phyloP scores from a whole-genome alignment of 2,797 vertebrate genomes.

The Thripadectes ignobilis region DNA sequence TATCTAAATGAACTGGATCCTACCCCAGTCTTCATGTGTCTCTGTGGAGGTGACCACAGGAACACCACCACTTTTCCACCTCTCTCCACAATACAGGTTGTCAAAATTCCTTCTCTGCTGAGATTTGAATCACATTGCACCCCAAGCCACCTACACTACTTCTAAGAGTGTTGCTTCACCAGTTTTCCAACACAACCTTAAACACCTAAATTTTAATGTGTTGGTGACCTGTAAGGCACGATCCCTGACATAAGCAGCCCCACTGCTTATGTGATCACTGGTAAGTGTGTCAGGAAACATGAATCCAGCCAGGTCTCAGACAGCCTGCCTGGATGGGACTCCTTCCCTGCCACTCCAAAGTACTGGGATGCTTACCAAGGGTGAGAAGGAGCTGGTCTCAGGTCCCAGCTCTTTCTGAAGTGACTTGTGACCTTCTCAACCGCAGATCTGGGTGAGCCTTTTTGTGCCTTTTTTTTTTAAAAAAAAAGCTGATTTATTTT shows the following conservation, averaged over 20 bases:
- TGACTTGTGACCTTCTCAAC: not conserved
- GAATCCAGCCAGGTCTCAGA: not conserved
- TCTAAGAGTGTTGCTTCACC: not conserved
- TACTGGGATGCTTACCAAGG: rapidly evolving
- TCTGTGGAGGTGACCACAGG: not conserved
- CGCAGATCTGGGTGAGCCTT: rapidly evolving
- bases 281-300: not conserved
- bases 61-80: not conserved
- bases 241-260: not conserved
- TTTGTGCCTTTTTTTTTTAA: not conserved
- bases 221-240: not conserved
- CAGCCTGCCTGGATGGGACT: not conserved
- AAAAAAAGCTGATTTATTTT: not conserved
- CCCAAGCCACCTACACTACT: not conserved
- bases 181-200: not conserved
- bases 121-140: not conserved
- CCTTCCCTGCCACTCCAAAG: not conserved
- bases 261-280: not conserved
- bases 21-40: rapidly evolving
- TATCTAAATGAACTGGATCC: not conserved
- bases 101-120: not conserved
- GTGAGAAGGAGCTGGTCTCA: not conserved
- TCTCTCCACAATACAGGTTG: not conserved
- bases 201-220: not conserved
- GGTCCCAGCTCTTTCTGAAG: not conserved